These are phyloP conservation scores for Astropecten irregularis DNA, from an alignment of 53 echinoderm and acorn worm species.

Conservation along the genomic window DNA sequence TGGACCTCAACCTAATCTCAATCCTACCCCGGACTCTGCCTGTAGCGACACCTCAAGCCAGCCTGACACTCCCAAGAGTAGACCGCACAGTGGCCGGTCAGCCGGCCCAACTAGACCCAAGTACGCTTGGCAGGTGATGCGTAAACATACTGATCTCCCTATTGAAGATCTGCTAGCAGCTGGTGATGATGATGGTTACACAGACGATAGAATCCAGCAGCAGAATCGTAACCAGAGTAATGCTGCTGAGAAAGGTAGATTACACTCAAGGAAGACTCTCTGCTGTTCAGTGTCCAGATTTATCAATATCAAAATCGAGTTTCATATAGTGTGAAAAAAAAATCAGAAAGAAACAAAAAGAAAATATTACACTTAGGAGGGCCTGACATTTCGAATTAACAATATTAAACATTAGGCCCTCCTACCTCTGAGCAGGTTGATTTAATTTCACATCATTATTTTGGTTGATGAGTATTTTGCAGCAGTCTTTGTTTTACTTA, in stretches of 20 bases:
- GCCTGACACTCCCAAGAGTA: background rate
- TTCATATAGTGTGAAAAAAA: no score
- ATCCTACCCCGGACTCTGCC: background rate
- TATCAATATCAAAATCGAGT: no score
- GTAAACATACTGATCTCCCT: conserved; percentile 87
- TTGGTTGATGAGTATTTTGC: no score
- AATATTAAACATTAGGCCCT: no score
- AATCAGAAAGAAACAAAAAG: no score
- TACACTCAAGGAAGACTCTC: no score
- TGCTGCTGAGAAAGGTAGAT: conserved; percentile 1
- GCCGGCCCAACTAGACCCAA: conserved; percentile 74
- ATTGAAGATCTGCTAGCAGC: conserved; percentile 74
- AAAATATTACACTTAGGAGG: no score
- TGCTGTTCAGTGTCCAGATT: no score
- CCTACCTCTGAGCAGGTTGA: no score
- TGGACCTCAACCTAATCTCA: background rate
- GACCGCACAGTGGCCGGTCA: background rate
- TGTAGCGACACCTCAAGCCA: conserved; percentile 33
- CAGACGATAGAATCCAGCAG: background rate
- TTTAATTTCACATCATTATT: no score
- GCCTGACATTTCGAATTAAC: no score
- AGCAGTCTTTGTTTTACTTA: no score
- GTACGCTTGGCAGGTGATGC: conserved; percentile 93
- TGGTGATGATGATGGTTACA: conserved; percentile 55
- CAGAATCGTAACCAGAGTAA: conserved; percentile 51